Base-by-base conservation (phyloP, 2,113 vertebrate species). In the Urocitellus parryii region DNA sequence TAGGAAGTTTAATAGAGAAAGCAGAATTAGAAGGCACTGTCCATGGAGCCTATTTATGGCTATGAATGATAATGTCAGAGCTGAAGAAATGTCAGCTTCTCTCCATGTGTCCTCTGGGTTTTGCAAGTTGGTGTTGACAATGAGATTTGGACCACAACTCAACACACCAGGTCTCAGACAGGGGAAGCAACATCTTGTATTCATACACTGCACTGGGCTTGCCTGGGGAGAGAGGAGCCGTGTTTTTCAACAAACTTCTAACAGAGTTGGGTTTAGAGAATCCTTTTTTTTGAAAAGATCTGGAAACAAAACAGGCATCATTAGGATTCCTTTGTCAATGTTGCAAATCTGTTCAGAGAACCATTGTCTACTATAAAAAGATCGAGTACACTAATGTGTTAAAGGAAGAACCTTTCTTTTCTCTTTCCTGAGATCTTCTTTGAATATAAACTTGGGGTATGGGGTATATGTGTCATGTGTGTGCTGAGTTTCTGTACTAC, bases 71-170 rank as follows among this genome's bases (percentile, higher is more conserved):
- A 94, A 92, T 90, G 78, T 91, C 72, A 96, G 48, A 90, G 68
- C 80, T 48, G 39, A 94, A 85, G 78, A 51, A 96, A 95, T 13
- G 87, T 70, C 39, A 97, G 80, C 78, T 82, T 95, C 98, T 92
- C 95, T 78, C 94, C 83, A 95, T 94, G 70, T 51, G 58, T 91
- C 56, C 73, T 96, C 80, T 9, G 79, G 95, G 68, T 92, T 96
- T 93, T 90, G 73, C 76, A 89, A 68, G 51, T 94, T 39, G n/a
- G 91, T 96, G 77, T 94, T 97, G 94, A 82, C 93, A 96, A 58
- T 32, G 27, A 97, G 32, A 34, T 96, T 90, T 94, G 89, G 79
- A 88, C 29, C 74, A 89, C 76, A 89, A 22, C 29, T 72, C 65
- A 80, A 63, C 32, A 48, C 32, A 51, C 51, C 14, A 63, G 86